phyloP scores from a whole-genome alignment of 1,140 invertebrate species.

The Oryctes rhinoceros region DNA sequence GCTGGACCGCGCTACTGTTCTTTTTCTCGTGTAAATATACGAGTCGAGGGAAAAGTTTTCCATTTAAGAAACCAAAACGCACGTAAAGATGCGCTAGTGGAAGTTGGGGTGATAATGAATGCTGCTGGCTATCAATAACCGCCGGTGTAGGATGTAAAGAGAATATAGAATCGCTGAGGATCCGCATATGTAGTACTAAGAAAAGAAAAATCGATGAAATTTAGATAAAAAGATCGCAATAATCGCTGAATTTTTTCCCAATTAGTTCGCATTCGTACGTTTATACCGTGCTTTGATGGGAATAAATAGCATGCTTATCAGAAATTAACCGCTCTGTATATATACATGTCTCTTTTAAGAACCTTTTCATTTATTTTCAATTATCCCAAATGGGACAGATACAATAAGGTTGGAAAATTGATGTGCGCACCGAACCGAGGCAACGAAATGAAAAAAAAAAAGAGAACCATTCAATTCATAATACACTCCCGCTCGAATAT shows the following conservation, averaged over 20 bases:
- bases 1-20: not conserved
- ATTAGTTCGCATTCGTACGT: too few species aligned
- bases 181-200: too few species aligned
- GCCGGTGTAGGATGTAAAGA: not conserved
- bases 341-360: too few species aligned
- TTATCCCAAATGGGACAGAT: too few species aligned
- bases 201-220: too few species aligned
- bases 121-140: conserved; percentile 45
- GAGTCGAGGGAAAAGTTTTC: conserved; percentile 60
- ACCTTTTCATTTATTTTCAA: too few species aligned
- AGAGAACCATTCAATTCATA: too few species aligned
- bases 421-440: not conserved
- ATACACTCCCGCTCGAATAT: conserved; percentile 35
- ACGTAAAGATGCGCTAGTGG: not conserved
- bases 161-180: not conserved
- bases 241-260: too few species aligned
- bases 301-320: too few species aligned
- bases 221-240: too few species aligned
- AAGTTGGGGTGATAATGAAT: conserved; percentile 55
- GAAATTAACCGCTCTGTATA: too few species aligned
- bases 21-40: conserved; percentile 61
- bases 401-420: not conserved
- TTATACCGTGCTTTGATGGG: too few species aligned
- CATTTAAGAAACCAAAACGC: conserved; percentile 58
- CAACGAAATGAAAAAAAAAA: conserved; percentile 45